These are phyloP conservation scores for Harpagus bidentatus DNA, from an alignment of 2,113 vertebrate genomes.

Conservation along the genomic window DNA sequence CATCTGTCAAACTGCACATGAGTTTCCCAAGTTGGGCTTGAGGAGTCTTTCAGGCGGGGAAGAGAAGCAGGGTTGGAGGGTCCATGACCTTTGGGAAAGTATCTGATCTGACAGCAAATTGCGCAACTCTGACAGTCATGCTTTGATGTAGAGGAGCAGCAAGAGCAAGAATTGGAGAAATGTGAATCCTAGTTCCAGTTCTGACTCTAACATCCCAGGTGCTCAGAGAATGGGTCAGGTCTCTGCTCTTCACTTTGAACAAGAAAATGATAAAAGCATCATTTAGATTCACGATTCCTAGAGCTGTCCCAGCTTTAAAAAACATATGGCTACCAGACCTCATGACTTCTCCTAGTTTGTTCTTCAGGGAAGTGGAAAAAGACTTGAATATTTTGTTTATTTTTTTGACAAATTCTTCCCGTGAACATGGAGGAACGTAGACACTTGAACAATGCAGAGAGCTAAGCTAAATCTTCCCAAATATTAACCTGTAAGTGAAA, in stretches of 20 bases:
- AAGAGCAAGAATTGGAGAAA: neutral
- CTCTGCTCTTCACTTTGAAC: neutral
- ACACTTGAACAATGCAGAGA: neutral
- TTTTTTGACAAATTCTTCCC: neutral
- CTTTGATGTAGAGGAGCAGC: neutral
- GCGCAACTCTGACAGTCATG: neutral
- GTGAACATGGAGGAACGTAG: neutral
- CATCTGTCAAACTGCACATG: neutral
- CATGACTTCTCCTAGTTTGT: neutral
- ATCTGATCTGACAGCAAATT: neutral
- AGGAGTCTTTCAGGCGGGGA: neutral
- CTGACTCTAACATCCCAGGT: neutral
- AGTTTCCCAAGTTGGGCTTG: neutral
- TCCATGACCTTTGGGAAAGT: neutral
- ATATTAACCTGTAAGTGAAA: neutral
- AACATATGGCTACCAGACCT: neutral
- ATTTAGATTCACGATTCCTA: neutral
- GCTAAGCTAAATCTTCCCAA: neutral
- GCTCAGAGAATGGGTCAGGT: neutral
- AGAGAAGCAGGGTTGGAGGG: neutral
- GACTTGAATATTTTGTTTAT: neutral
- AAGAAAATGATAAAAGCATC: neutral
- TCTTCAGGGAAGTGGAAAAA: neutral
- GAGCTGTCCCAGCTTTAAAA: neutral
- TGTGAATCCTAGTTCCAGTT: neutral